Conservation (phyloP, 2,888 invertebrate species). For the Dasypolia templi region DNA sequence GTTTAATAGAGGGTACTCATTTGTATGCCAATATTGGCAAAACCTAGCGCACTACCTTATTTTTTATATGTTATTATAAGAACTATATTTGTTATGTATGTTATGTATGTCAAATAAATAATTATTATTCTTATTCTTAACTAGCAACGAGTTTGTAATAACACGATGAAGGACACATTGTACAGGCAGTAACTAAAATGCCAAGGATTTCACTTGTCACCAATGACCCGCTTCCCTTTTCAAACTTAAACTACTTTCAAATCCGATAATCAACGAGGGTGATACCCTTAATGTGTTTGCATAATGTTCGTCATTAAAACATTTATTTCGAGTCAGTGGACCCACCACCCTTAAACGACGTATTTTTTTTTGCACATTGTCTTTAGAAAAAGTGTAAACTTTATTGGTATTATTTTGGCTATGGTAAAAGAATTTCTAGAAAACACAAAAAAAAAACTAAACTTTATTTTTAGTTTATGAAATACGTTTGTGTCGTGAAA, state of each 20-base stretch:
- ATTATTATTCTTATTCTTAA: too few relatives aligned
- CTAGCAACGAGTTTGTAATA: background rate
- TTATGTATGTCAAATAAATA: too few relatives aligned
- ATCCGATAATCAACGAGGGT: conserved; percentile 78
- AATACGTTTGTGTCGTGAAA: too few relatives aligned
- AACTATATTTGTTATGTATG: too few relatives aligned
- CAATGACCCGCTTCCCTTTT: conserved; percentile 7
- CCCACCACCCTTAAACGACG: conserved; percentile 72
- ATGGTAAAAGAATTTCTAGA: too few relatives aligned
- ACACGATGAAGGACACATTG: too few relatives aligned
- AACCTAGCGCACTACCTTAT: too few relatives aligned
- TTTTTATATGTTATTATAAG: too few relatives aligned
- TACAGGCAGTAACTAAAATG: background rate
- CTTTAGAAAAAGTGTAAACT: background rate
- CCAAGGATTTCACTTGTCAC: background rate
- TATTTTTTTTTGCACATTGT: conserved; percentile 54
- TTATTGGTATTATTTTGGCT: background rate
- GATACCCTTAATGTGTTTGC: conserved; percentile 89
- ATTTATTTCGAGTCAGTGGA: conserved; percentile 86
- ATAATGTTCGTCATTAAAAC: conserved; percentile 89
- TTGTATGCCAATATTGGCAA: too few relatives aligned
- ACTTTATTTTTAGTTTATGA: too few relatives aligned
- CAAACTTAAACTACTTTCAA: conserved; percentile 69
- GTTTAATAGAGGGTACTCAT: too few relatives aligned
- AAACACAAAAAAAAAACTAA: too few relatives aligned